phyloP scores from a whole-genome alignment of 2,888 invertebrate species.

The Harpagoxenus sublaevis region DNA sequence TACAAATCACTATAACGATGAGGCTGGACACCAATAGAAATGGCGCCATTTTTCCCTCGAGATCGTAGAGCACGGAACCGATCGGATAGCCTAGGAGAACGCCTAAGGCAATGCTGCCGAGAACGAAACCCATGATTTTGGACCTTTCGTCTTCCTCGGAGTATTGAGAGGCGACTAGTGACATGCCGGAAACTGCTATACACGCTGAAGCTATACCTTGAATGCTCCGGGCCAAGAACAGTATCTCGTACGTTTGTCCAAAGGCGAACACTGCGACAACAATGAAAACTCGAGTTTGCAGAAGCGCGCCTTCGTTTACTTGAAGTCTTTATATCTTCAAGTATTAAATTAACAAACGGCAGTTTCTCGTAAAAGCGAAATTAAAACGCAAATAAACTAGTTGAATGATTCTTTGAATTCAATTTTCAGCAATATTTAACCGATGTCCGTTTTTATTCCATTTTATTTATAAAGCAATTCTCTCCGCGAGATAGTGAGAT shows the following conservation, averaged over 20 bases:
- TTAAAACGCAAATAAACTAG: neutral
- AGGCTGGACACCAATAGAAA: conserved; percentile 90
- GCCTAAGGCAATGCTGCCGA: conserved; percentile 93
- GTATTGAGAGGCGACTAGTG: conserved; percentile 89
- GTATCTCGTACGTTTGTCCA: conserved; percentile 90
- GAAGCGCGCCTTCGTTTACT: neutral
- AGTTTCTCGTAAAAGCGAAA: neutral
- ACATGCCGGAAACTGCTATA: conserved; percentile 93
- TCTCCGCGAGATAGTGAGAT: neutral
- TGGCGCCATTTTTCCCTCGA: conserved; percentile 92
- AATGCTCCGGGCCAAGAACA: conserved; percentile 91
- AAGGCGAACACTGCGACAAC: conserved; percentile 90
- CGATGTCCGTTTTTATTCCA: neutral
- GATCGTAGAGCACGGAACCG: conserved; percentile 92
- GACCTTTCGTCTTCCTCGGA: conserved; percentile 88
- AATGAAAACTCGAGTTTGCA: conserved; percentile 9
- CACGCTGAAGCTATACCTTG: conserved; percentile 94
- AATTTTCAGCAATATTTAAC: neutral
- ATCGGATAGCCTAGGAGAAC: conserved; percentile 94
- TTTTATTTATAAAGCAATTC: neutral
- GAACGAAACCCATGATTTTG: conserved; percentile 92
- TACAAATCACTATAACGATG: conserved; percentile 86
- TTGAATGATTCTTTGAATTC: neutral
- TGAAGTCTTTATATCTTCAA: neutral
- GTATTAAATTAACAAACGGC: neutral